phyloP scores from a whole-genome alignment of 2,888 invertebrate genomes.

The Pseudococcus viburni region DNA sequence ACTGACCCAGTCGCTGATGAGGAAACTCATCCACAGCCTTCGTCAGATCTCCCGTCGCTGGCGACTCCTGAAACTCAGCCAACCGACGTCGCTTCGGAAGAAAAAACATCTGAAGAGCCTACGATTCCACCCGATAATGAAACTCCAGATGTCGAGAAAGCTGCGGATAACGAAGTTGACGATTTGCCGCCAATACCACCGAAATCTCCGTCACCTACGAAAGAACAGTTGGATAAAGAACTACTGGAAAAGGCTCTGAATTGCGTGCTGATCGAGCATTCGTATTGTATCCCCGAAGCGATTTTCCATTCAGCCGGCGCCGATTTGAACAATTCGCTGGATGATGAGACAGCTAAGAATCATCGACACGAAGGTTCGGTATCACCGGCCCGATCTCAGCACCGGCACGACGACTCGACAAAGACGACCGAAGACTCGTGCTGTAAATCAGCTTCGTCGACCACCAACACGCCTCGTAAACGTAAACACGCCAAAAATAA shows the following conservation, averaged over 20 bases:
- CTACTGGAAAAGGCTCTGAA: conserved; percentile 3
- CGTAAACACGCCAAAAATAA: conserved; percentile 43
- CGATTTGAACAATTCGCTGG: conserved; percentile 20
- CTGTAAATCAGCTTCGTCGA: conserved; percentile 51
- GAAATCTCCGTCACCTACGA: not conserved
- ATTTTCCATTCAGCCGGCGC: conserved; percentile 55
- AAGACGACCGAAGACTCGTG: conserved; percentile 50
- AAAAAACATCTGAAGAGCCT: not conserved
- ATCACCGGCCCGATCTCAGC: not conserved
- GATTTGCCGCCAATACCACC: not conserved
- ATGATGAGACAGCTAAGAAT: not conserved
- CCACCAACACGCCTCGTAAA: conserved; percentile 42
- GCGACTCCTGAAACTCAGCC: not conserved
- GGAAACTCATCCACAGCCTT: not conserved
- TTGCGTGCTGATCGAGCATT: conserved; percentile 58
- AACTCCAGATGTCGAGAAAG: not conserved
- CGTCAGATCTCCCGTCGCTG: not conserved
- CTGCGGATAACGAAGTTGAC: not conserved
- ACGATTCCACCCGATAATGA: not conserved
- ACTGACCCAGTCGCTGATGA: not conserved
- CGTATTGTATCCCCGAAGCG: conserved; percentile 61
- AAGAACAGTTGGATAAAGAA: not conserved
- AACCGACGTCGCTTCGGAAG: not conserved
- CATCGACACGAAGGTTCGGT: conserved; percentile 12
- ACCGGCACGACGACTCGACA: conserved; percentile 27